Evolutionary conservation across 2,888 invertebrate species (phyloP), one percentile per base, ranked within the genome.

Genomic region (Drosophila bunnanda): DNA sequence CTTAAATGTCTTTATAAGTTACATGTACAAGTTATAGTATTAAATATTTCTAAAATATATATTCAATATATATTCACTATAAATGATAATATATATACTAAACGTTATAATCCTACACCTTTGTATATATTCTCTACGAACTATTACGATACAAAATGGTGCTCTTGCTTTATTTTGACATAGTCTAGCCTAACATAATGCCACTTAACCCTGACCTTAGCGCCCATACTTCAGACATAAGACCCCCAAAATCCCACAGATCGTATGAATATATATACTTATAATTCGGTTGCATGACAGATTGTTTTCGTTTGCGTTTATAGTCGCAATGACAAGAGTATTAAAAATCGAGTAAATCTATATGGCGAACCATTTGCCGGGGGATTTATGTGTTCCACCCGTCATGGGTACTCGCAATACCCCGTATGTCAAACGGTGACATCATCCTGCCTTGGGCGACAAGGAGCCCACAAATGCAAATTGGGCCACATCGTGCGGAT

Each of bases 391-490:
- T 46, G 38, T 41, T 36, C 20, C 38, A 20, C 44, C 15, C 59
- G 17, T 53, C 22, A 17, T 6, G 10, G 28, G 50, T 15, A 43
- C 56, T 67, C 71, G 74, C 58, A 38, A 46, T n/a, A 43, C 55
- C 53, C 28, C 34, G 30, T 38, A 15, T 64, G 59, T 52, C 41
- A 57, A 69, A 56, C 56, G 30, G 64, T 61, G 55, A 76, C 75
- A 82, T 73, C 75, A 68, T 78, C 28, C 9, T 17, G 82, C 75
- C 57, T 60, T 22, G 39, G 65, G 44, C 60, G 41, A 58, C 71
- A 66, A 69, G 60, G 36, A 73, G 60, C 74, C 86, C 62, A 75
- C 60, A 72, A 65, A 58, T 76, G 81, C 79, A 65, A 83, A 88
- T 75, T 74, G 84, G 78, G 74, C 56, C 80, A 9, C 48, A 20